Evolutionary conservation across 2,113 vertebrate species (phyloP).

Genomic region (Silurus glanis): DNA sequence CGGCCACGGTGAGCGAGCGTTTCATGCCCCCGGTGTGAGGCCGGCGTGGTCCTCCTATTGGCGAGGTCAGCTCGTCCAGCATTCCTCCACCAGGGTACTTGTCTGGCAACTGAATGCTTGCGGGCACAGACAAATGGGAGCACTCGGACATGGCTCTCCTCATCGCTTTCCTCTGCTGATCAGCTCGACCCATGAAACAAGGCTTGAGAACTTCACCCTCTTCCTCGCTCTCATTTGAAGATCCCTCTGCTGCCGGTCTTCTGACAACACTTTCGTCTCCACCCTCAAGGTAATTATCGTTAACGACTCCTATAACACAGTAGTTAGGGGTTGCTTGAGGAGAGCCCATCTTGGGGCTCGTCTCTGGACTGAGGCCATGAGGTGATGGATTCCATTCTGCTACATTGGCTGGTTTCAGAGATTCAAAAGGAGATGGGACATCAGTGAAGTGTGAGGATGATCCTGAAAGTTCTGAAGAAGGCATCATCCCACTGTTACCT

Average conservation of each 20-base stretch:
- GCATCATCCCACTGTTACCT: constrained; percentile 63
- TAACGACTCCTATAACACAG: constrained; percentile 65
- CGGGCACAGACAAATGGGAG: constrained; percentile 89
- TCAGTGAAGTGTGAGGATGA: constrained; percentile 60
- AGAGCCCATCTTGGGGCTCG: constrained; percentile 56
- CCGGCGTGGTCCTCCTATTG: constrained; percentile 66
- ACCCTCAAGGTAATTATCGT: constrained; percentile 59
- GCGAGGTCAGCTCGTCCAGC: constrained; percentile 65
- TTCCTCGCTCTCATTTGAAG: constrained; percentile 65
- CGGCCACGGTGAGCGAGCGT: constrained; percentile 83
- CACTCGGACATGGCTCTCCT: constrained; percentile 92
- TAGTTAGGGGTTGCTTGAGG: constrained; percentile 71
- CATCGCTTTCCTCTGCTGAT: constrained; percentile 87
- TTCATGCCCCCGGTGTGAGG: constrained; percentile 72
- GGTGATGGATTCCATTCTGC: constrained; percentile 75
- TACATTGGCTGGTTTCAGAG: constrained; percentile 63
- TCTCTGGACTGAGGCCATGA: constrained; percentile 43
- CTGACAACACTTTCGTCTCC: constrained; percentile 38
- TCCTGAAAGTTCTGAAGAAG: constrained; percentile 62
- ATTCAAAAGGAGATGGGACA: constrained; percentile 33
- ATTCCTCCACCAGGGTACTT: constrained; percentile 80
- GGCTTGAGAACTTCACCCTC: constrained; percentile 64
- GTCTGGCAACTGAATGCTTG: constrained; percentile 81
- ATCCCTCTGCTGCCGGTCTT: constrained; percentile 50
- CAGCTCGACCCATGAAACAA: constrained; percentile 69